Evolutionary conservation across 2,888 invertebrate species (phyloP), one percentile per base, ranked within the genome.

Genomic region (Cabera pusaria): DNA sequence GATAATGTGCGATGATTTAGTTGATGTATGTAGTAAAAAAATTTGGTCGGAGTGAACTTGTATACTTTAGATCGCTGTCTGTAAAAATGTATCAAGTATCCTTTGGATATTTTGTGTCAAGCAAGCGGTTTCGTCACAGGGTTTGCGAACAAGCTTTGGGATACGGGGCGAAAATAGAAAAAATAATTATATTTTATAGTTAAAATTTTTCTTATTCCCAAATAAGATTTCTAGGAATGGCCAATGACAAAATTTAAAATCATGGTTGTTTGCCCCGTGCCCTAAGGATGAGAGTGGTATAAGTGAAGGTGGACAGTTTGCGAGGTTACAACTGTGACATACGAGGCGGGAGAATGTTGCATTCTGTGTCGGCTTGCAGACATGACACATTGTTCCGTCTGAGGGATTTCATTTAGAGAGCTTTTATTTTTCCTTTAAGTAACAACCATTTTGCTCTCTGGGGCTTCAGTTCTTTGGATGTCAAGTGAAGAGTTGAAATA

Each of bases 401-500:
- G 59, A 64, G 77, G 77, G 67, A 35, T 50, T 56, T 56, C 51
- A 36, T 54, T 66, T 52, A 56, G 74, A 73, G 82, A 68, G 77
- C 64, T 57, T 67, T 70, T 58, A 42, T 59, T 61, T 75, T 66
- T 57, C 41, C 22, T 39, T 48, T 66, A 52, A 43, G 43, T 43
- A 65, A 61, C 43, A 56, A 61, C 59, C 54, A 56, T 62, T 68
- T 61, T 52, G 76, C 81, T 83, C 85, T 83, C 74, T 58, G 76
- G 86, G 82, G 72, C 58, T 56, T 56, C 54, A 65, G 21, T 28
- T 56, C 72, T 68, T 56, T 76, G 86, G 86, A 84, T 78, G 56
- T 88, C 84, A 82, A 72, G 88, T 88, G 88, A 88, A 88, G 88
- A 87, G 88, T 83, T 62, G 41, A 51, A 51, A 26, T 35, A 60